Conservation (phyloP, 1,140 invertebrate genomes). For the Lepidurus packardi region DNA sequence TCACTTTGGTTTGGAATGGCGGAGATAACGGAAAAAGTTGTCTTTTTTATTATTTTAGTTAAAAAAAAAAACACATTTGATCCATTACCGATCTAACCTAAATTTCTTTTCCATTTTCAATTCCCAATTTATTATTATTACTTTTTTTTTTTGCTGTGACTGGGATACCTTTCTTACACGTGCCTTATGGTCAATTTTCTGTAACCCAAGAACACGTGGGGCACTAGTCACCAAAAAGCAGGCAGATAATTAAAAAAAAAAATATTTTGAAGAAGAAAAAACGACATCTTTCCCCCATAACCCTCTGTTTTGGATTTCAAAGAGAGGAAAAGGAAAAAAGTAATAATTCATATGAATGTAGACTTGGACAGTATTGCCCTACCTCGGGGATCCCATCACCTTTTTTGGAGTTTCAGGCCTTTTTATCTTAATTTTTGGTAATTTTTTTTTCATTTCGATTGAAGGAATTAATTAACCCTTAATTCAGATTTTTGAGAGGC, state of each 20-base stretch:
- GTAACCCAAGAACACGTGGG: not conserved
- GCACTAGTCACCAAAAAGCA: not conserved
- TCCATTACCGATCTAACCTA: too few relatives aligned
- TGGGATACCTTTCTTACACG: not conserved
- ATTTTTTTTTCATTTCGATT: too few relatives aligned
- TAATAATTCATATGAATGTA: not conserved
- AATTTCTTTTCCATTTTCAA: too few relatives aligned
- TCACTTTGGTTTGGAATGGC: too few relatives aligned
- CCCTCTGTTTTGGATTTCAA: not conserved
- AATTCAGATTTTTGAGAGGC: not conserved
- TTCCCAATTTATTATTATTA: too few relatives aligned
- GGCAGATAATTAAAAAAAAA: too few relatives aligned
- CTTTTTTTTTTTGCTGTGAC: not conserved
- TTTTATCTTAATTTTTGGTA: not conserved
- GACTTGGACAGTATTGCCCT: not conserved
- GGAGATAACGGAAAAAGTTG: too few relatives aligned
- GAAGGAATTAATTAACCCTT: too few relatives aligned
- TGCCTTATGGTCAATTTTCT: not conserved
- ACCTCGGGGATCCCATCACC: not conserved
- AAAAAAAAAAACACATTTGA: too few relatives aligned
- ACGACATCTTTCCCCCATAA: not conserved
- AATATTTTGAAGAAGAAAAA: not conserved
- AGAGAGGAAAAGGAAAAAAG: not conserved
- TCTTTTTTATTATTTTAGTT: too few relatives aligned
- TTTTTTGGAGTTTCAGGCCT: not conserved